These are phyloP conservation scores for Mythimna ferrago DNA, from an alignment of 2,888 invertebrate genomes.

Conservation along the genomic window DNA sequence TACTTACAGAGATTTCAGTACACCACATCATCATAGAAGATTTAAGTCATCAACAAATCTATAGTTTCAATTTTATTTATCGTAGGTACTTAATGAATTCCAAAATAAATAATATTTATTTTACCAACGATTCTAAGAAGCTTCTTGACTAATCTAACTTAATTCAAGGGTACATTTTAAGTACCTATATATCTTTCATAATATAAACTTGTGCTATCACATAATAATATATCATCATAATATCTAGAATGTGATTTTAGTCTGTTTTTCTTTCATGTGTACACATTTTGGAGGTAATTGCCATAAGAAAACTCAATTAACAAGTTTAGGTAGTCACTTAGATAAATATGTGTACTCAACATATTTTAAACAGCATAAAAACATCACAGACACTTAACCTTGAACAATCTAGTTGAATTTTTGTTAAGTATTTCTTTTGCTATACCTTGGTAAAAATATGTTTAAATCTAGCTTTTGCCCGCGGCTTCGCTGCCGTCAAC, in stretches of 20 bases:
- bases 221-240: too few species aligned
- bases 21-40: not conserved
- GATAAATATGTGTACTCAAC: conserved; percentile 4
- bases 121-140: not conserved
- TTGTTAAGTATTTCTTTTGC: conserved; percentile 20
- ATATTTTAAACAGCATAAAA: conserved; percentile 8
- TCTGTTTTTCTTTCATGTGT: not conserved
- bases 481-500: too few species aligned
- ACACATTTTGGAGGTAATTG: not conserved
- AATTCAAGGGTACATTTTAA: not conserved
- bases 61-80: not conserved
- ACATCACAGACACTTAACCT: conserved; percentile 21
- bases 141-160: not conserved
- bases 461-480: not conserved
- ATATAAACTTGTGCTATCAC: not conserved
- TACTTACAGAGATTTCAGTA: not conserved
- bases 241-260: not conserved
- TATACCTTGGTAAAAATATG: conserved; percentile 17
- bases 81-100: not conserved
- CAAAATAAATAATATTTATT: not conserved
- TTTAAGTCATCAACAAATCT: not conserved
- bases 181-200: not conserved
- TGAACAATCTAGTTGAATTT: conserved; percentile 17
- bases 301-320: not conserved
- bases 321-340: conserved; percentile 8